Evolutionary conservation across 2,113 vertebrate genomes (phyloP), one percentile per base, ranked within the genome.

Genomic region (Zosterops borbonicus): DNA sequence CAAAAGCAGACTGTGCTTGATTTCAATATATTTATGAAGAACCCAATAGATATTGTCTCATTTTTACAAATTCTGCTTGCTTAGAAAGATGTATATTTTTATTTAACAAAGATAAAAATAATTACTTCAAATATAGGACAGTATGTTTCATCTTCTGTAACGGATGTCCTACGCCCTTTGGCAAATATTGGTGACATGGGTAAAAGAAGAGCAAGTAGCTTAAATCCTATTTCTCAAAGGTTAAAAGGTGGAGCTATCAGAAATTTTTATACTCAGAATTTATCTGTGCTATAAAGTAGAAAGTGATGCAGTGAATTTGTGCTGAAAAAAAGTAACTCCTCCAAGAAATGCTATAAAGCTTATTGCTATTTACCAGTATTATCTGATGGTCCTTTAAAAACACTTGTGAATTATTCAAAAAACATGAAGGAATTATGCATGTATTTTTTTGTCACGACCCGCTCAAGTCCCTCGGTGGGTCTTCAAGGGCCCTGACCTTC

Each of bases 361-460:
- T 81, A 27, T 83, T 95, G 52, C 73, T 96, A 87, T 83, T 96
- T 83, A 83, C 59, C 71, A 44, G 9, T 16, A 67, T 68, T 93
- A 97, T 6, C 83, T 87, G 91, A 94, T 91, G 77, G 90, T 71
- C n/a, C 28, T 76, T 65, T 94, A 96, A 96, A 87, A 52, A 83
- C 12, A 73, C 11, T 29, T 90, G 42, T 89, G 71, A 96, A 84
- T 92, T 60, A 84, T 82, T 94, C 49, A 76, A 89, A 78, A 94
- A 92, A 16, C 58, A 90, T 25, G 23, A 84, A 91, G 47, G 47
- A 89, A 89, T 92, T 86, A 86, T 42, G 42, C 49, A 69, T 27
- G 5, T 23, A 55, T 56, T 77, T 87, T 92, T 88, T 55, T 37
- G 37, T 37, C 37, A 37, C 37, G 37, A 37, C 37, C 37, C 37